Evolutionary conservation across 2,888 invertebrate genomes (phyloP).

Genomic region (Dryobota labecula): DNA sequence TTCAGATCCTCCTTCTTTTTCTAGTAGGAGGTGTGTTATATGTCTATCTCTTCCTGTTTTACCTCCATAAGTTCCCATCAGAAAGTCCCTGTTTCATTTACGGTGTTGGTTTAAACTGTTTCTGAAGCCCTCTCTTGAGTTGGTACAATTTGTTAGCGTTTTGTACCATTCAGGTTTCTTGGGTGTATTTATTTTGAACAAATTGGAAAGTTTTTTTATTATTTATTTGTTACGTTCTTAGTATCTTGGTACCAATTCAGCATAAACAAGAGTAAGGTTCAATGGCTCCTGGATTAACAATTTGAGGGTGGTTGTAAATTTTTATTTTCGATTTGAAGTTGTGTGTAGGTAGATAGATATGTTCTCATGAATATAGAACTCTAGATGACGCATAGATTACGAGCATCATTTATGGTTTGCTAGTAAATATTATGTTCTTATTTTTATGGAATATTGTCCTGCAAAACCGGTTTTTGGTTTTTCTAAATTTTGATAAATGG

Average conservation of each 20-base stretch:
- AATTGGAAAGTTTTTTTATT: slow-evolving; percentile 54
- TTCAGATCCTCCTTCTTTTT: slow-evolving; percentile 52
- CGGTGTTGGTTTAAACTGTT: slow-evolving; percentile 72
- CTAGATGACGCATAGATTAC: neutral
- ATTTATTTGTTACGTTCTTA: slow-evolving; percentile 38
- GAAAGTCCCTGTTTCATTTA: slow-evolving; percentile 70
- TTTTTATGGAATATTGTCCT: neutral
- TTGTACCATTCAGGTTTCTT: slow-evolving; percentile 63
- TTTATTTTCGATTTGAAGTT: slow-evolving; percentile 7
- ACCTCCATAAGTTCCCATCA: slow-evolving; percentile 65
- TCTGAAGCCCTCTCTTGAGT: slow-evolving; percentile 67
- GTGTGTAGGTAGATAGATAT: neutral
- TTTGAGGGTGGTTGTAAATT: slow-evolving; percentile 12
- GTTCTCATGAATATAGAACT: neutral
- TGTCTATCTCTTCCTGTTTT: slow-evolving; percentile 52
- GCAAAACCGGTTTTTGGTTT: neutral
- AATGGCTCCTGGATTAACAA: slow-evolving; percentile 16
- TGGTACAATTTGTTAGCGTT: slow-evolving; percentile 70
- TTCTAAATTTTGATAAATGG: neutral
- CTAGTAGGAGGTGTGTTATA: slow-evolving; percentile 29
- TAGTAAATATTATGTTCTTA: neutral
- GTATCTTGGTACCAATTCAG: slow-evolving; percentile 33
- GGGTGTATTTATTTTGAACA: slow-evolving; percentile 63
- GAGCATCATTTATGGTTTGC: neutral
- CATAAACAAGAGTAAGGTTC: slow-evolving; percentile 30